Conservation (phyloP, 2,797 vertebrate genomes). For the Geotrypetes seraphini region DNA sequence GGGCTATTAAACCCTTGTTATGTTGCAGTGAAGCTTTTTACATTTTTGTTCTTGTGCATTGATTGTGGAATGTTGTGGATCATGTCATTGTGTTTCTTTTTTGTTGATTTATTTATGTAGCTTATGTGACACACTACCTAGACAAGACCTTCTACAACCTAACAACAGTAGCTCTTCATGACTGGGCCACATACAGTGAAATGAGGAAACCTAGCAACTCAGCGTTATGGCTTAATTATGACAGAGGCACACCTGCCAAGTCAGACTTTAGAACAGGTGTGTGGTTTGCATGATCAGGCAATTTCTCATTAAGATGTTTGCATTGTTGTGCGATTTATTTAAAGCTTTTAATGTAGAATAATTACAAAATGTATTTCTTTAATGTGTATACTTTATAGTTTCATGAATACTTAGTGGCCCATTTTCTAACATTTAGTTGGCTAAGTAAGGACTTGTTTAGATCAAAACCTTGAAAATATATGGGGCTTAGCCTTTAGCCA, state of each 20-base stretch:
- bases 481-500: too few species aligned
- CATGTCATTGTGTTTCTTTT: not conserved
- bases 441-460: too few species aligned
- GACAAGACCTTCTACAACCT: conserved; percentile 98
- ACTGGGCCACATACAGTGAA: conserved; percentile 98
- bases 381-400: too few species aligned
- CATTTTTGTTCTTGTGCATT: not conserved
- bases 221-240: conserved; percentile 89
- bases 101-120: conserved; percentile 30
- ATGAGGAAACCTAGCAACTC: conserved; percentile 94
- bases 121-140: conserved; percentile 92
- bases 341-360: too few species aligned
- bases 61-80: not conserved
- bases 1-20: too few species aligned
- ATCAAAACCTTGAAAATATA: too few species aligned
- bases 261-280: conserved; percentile 94
- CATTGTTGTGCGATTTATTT: too few species aligned
- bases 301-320: not conserved
- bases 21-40: too few species aligned
- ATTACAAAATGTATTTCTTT: too few species aligned
- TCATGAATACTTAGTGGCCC: too few species aligned
- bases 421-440: too few species aligned
- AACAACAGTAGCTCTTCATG: conserved; percentile 92
- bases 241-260: conserved; percentile 94
- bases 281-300: not conserved